Evolutionary conservation across 2,888 invertebrate species (phyloP).

Genomic region (Ethmia dodecea): DNA sequence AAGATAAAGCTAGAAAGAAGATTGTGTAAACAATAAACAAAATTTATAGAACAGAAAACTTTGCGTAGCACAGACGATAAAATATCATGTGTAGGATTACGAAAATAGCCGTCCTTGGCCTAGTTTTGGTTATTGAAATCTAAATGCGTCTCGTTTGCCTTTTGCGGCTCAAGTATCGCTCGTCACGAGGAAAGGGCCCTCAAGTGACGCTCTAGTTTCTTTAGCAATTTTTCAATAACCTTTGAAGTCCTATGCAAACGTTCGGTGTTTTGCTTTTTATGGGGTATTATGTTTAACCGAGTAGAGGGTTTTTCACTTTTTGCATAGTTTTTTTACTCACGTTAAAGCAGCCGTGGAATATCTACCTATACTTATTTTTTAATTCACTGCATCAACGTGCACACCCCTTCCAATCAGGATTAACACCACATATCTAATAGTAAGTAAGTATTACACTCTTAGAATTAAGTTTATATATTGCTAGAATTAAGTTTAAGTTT

Average conservation of each 20-base stretch:
- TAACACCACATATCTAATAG: too few relatives aligned
- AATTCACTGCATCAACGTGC: too few relatives aligned
- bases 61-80: constrained; percentile 7
- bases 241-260: constrained; percentile 4
- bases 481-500: too few relatives aligned
- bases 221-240: constrained; percentile 12
- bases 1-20: too few relatives aligned
- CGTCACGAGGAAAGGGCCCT: constrained; percentile 1
- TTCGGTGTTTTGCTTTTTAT: constrained; percentile 1
- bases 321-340: too few relatives aligned
- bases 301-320: background rate
- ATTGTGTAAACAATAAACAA: constrained; percentile 4
- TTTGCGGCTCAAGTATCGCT: constrained; percentile 5
- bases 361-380: too few relatives aligned
- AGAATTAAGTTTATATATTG: too few relatives aligned
- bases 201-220: constrained; percentile 4
- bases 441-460: too few relatives aligned
- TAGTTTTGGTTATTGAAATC: constrained; percentile 13
- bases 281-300: background rate
- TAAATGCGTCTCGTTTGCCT: constrained; percentile 12
- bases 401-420: too few relatives aligned
- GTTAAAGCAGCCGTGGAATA: too few relatives aligned
- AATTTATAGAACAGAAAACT: constrained; percentile 8
- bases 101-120: constrained; percentile 21
- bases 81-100: constrained; percentile 18